A percentile compares a stretch with the other conserved stretches of the same genome.
Evolutionary conservation across 2,797 vertebrate genomes (phyloP).

Genomic region (Etheostoma nigrum): DNA sequence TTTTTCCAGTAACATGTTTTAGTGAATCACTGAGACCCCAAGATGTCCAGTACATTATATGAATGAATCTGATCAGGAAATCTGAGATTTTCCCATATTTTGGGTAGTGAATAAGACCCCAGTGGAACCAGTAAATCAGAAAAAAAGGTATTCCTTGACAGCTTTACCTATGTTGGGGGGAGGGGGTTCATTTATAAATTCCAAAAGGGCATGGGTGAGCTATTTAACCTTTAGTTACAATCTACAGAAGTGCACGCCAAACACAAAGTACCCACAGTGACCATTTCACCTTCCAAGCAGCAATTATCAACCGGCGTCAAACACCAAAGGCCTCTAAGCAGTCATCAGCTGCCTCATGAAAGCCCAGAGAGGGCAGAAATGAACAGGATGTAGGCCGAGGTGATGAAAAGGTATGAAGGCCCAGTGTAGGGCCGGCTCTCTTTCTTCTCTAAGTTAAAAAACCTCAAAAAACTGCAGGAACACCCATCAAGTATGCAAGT

Average conservation of each 20-base stretch:
- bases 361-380: slow-evolving; percentile 50
- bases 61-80: not conserved
- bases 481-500: not conserved
- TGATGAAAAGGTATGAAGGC: slow-evolving; percentile 68
- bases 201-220: slow-evolving; percentile 31
- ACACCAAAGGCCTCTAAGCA: slow-evolving; percentile 43
- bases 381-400: slow-evolving; percentile 45
- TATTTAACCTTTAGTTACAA: slow-evolving; percentile 60
- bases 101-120: not conserved
- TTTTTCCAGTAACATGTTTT: not conserved
- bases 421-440: not conserved
- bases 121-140: slow-evolving; percentile 26
- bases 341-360: slow-evolving; percentile 74
- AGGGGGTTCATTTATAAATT: slow-evolving; percentile 38
- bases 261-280: slow-evolving; percentile 48
- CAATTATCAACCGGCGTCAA: slow-evolving; percentile 43
- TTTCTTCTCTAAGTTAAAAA: slow-evolving; percentile 21
- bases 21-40: not conserved
- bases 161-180: slow-evolving; percentile 7
- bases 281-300: slow-evolving; percentile 46
- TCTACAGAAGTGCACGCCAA: slow-evolving; percentile 25
- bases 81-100: not conserved
- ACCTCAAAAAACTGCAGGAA: not conserved
- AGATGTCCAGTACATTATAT: not conserved
- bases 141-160: slow-evolving; percentile 1